Percentiles rank a stretch among this genome's conserved stretches.
phyloP scores from a whole-genome alignment of 2,797 vertebrate genomes.

The Buphagus erythrorhynchus region DNA sequence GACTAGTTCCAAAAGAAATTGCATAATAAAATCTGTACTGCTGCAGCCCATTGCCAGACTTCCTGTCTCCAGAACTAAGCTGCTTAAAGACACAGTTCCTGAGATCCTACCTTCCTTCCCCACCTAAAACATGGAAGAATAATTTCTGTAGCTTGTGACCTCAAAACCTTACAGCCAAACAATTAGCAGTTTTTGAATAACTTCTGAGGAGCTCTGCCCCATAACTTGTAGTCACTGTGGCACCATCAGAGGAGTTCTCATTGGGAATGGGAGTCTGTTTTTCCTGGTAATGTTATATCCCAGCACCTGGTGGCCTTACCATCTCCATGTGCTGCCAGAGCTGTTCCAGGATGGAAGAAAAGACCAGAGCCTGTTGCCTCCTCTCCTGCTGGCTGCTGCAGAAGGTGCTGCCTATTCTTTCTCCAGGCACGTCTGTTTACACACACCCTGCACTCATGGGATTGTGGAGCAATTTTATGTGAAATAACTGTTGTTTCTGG shows the following conservation, averaged over 20 bases:
- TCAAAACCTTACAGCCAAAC: not conserved
- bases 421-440: not conserved
- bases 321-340: not conserved
- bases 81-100: slow-evolving; percentile 24
- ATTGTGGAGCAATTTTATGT: not conserved
- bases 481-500: slow-evolving; percentile 31
- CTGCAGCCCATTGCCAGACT: slow-evolving; percentile 44
- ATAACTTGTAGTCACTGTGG: not conserved
- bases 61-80: slow-evolving; percentile 44
- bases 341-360: not conserved
- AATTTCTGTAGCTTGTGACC: not conserved
- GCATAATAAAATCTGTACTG: slow-evolving; percentile 54
- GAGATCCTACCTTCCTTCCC: not conserved
- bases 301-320: not conserved
- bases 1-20: slow-evolving; percentile 28
- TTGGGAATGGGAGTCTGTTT: not conserved
- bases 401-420: not conserved
- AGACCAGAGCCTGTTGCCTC: not conserved
- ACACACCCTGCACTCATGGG: not conserved
- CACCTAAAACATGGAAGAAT: not conserved
- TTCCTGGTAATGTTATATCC: not conserved
- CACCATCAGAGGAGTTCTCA: not conserved
- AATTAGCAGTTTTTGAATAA: not conserved
- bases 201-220: not conserved
- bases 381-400: accelerated